Evolutionary conservation across 1,140 invertebrate species (phyloP), one percentile per base, ranked within the genome.

Genomic region (Megalopta genalis): DNA sequence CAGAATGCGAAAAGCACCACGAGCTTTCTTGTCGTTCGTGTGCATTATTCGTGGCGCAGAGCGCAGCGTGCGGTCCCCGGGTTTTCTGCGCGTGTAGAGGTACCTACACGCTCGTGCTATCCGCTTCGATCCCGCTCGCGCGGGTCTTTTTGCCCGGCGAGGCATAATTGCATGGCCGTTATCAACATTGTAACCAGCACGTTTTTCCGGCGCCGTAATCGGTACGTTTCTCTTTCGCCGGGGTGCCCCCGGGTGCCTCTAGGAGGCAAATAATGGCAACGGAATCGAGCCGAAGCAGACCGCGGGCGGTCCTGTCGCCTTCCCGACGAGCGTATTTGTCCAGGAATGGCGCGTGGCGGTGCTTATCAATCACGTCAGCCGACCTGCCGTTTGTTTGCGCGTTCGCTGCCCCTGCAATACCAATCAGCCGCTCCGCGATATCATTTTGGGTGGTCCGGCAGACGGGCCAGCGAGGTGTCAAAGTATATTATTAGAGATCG

Each of bases 321-420:
- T 86, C 79, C 79, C 79, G 62, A 82, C 74, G 69, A 83, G 82
- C 78, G 72, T 78, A 66, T 84, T 81, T 83, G 82, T 85, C 70
- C 74, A 66, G 65, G 68, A 81, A 52, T 32, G 87, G 79, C 88
- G 83, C 88, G 89, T 89, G 88, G 86, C 87, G 76, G 57, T 87
- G 87, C 72, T 89, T 90, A 90, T 90, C 90, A 89, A 90, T 90
- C 86, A 88, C 64, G 67, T 54, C 71, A 65, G 81, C 77, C 88
- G 82, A 81, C 69, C 78, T 79, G 82, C 85, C 68, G 77, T 71
- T 79, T 54, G 67, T 74, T 60, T 46, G 57, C 78, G 59, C 62
- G 82, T 71, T 37, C 54, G 71, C 42, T 69, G 62, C 73, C 74
- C 63, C 70, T 60, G 85, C 71, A 88, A 87, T 88, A 82, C 82